Evolutionary conservation across 2,888 invertebrate genomes (phyloP).

Genomic region (Ophion ellenae): DNA sequence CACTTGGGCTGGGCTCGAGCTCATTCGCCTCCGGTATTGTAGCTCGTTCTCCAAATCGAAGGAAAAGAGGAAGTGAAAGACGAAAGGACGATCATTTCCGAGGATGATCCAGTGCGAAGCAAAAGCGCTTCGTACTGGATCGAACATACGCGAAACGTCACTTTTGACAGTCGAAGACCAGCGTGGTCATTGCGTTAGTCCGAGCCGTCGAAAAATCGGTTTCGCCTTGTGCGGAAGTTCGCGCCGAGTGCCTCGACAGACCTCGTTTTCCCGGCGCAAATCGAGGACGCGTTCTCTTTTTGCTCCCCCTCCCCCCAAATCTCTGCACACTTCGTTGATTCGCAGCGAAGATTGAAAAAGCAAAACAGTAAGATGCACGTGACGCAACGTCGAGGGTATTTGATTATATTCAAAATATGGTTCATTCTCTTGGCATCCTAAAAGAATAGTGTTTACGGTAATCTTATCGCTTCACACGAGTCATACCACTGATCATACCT

Average conservation of each 20-base stretch:
- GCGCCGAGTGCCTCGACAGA: background rate
- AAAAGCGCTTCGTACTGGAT: background rate
- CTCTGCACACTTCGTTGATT: background rate
- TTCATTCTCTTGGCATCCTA: too few relatives aligned
- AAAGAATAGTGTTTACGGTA: too few relatives aligned
- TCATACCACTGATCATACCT: too few relatives aligned
- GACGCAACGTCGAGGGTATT: too few relatives aligned
- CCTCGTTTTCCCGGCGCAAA: background rate
- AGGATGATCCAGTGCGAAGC: background rate
- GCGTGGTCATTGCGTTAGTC: background rate
- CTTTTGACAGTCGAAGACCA: background rate
- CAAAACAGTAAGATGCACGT: background rate
- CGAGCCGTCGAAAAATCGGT: background rate
- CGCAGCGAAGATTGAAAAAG: background rate
- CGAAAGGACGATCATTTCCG: background rate
- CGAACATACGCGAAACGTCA: background rate
- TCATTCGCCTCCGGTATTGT: conserved; percentile 3
- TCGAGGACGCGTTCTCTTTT: background rate
- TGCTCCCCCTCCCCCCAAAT: background rate
- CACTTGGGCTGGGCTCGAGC: conserved; percentile 23
- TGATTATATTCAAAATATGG: too few relatives aligned
- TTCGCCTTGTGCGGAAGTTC: background rate
- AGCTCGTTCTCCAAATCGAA: conserved; percentile 1
- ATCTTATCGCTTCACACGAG: too few relatives aligned
- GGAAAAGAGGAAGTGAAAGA: conserved; percentile 11